Evolutionary conservation across 2,797 vertebrate species (phyloP).

Genomic region (Synanceia verrucosa): DNA sequence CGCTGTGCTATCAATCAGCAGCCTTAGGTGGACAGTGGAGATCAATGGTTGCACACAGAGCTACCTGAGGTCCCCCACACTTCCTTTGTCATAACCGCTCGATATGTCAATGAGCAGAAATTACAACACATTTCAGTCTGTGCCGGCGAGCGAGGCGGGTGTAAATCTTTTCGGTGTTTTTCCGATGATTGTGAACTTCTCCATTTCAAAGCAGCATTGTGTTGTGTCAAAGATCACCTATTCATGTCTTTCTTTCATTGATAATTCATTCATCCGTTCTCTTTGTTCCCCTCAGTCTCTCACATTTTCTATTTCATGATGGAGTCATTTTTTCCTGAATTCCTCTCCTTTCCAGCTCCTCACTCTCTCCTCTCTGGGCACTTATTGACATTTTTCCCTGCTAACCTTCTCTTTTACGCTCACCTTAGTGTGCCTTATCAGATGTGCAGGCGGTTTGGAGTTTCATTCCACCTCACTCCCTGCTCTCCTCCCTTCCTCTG

Average conservation of each 20-base stretch:
- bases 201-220: constrained; percentile 74
- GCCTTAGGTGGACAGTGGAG: constrained; percentile 72
- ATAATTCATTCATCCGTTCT: constrained; percentile 66
- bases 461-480: constrained; percentile 84
- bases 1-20: constrained; percentile 72
- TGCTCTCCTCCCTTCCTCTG: constrained; percentile 81
- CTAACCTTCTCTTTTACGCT: constrained; percentile 84
- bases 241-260: constrained; percentile 72
- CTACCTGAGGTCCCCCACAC: constrained; percentile 81
- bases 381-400: constrained; percentile 82
- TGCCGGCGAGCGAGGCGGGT: constrained; percentile 56
- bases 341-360: constrained; percentile 35
- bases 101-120: constrained; percentile 76
- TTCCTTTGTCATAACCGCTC: constrained; percentile 82
- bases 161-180: constrained; percentile 68
- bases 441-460: constrained; percentile 86
- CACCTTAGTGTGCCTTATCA: constrained; percentile 88
- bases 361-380: constrained; percentile 68
- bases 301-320: constrained; percentile 52
- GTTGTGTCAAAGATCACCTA: constrained; percentile 73
- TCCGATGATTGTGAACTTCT: constrained; percentile 74
- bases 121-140: constrained; percentile 68
- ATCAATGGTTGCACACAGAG: constrained; percentile 79
- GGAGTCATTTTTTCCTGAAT: constrained; percentile 60
- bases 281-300: constrained; percentile 49